Evolutionary conservation across 1,140 invertebrate genomes (phyloP).

Genomic region (Plodia interpunctella): DNA sequence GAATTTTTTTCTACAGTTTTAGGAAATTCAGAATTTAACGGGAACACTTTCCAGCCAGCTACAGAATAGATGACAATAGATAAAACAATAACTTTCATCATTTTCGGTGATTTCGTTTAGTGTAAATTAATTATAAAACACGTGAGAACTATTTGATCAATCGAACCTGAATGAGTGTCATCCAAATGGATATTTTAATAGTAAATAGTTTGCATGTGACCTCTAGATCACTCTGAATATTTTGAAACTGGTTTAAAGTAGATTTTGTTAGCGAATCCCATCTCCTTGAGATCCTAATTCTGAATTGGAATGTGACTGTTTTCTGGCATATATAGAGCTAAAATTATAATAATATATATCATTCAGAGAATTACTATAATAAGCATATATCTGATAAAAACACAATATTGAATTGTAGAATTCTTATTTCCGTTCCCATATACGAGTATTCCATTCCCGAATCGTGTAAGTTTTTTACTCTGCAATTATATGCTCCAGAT

Average conservation of each 20-base stretch:
- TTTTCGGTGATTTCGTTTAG: slow-evolving; percentile 16
- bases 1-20: not conserved
- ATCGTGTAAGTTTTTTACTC: no score
- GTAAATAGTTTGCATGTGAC: not conserved
- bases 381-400: no score
- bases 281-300: no score
- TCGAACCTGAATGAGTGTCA: slow-evolving; percentile 6
- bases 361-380: no score
- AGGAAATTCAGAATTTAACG: slow-evolving; percentile 11
- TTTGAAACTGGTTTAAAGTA: not conserved
- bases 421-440: no score
- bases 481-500: no score
- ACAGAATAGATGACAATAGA: slow-evolving; percentile 3
- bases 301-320: no score
- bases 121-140: not conserved
- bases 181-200: slow-evolving; percentile 10
- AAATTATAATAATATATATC: no score
- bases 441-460: no score
- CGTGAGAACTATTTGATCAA: not conserved
- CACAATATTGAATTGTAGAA: no score
- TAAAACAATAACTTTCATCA: slow-evolving; percentile 14
- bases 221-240: slow-evolving; percentile 6
- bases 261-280: no score
- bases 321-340: no score
- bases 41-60: slow-evolving; percentile 23